phyloP scores from a whole-genome alignment of 2,888 invertebrate genomes.

The Polymixis flavicincta region DNA sequence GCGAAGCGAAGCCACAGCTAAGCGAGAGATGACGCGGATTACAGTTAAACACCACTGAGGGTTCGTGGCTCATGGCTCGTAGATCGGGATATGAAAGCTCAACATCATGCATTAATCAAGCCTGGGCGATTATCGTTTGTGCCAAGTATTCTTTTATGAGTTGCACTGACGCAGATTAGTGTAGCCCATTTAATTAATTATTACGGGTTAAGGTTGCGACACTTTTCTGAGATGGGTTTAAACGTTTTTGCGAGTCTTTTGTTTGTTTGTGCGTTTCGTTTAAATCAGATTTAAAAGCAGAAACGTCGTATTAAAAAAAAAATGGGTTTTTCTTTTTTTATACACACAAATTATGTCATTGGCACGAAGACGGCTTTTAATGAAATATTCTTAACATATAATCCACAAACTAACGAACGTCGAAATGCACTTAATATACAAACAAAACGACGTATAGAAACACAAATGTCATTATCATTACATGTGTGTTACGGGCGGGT shows the following conservation, averaged over 20 bases:
- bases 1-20: constrained; percentile 28
- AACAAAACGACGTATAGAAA: constrained; percentile 22
- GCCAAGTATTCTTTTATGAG: constrained; percentile 61
- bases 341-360: no score
- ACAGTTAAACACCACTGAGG: constrained; percentile 47
- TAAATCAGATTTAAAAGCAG: constrained; percentile 2
- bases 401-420: background rate
- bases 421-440: constrained; percentile 10
- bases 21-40: constrained; percentile 47
- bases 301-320: background rate
- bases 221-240: constrained; percentile 55
- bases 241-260: constrained; percentile 45
- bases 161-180: constrained; percentile 58
- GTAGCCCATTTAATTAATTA: constrained; percentile 62
- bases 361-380: background rate
- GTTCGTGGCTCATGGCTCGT: constrained; percentile 9
- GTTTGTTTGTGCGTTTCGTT: constrained; percentile 22
- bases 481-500: constrained; percentile 40
- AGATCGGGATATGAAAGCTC: constrained; percentile 43
- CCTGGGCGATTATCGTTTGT: constrained; percentile 55
- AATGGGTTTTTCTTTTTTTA: no score
- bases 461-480: constrained; percentile 55
- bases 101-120: constrained; percentile 61
- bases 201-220: constrained; percentile 55
- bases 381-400: background rate